Percentiles rank a stretch among this genome's conserved stretches.
These are phyloP conservation scores for Pardosa pseudoannulata DNA, from an alignment of 2,888 invertebrate species.

Conservation along the genomic window DNA sequence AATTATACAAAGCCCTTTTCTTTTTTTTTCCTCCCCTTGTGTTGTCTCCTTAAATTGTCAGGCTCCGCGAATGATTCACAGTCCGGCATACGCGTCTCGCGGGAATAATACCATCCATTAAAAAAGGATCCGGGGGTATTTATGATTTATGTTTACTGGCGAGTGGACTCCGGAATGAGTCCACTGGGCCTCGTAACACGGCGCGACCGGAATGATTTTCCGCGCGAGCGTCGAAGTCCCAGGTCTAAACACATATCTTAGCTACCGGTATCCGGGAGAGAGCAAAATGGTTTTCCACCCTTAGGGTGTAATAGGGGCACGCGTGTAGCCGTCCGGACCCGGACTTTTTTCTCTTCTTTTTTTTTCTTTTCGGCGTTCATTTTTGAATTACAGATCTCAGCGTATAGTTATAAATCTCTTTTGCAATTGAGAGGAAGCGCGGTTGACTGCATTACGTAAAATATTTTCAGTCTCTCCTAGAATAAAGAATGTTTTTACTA, in stretches of 20 bases:
- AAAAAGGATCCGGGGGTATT: slow-evolving; percentile 41
- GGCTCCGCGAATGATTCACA: slow-evolving; percentile 31
- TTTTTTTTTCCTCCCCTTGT: too few species aligned
- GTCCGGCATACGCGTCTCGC: slow-evolving; percentile 7
- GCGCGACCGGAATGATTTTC: slow-evolving; percentile 11
- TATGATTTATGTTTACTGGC: slow-evolving; percentile 65
- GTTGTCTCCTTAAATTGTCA: slow-evolving; percentile 1
- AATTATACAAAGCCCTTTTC: too few species aligned
- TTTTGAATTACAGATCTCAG: too few species aligned
- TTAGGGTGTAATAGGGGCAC: slow-evolving; percentile 1
- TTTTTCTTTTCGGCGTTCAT: background rate
- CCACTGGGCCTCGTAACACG: slow-evolving; percentile 55
- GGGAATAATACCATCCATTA: slow-evolving; percentile 67
- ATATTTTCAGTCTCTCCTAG: too few species aligned
- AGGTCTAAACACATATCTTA: slow-evolving; percentile 25
- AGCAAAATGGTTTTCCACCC: slow-evolving; percentile 5
- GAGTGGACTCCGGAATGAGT: slow-evolving; percentile 41
- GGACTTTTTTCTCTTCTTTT: background rate
- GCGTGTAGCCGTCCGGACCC: background rate
- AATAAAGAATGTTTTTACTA: too few species aligned
- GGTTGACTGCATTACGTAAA: too few species aligned
- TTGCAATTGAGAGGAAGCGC: too few species aligned
- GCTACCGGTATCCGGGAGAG: slow-evolving; percentile 6
- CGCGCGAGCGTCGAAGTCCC: background rate
- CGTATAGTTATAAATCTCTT: too few species aligned